These are phyloP conservation scores for Drosophila bifasciata DNA, from an alignment of 1,140 invertebrate species.

Conservation along the genomic window DNA sequence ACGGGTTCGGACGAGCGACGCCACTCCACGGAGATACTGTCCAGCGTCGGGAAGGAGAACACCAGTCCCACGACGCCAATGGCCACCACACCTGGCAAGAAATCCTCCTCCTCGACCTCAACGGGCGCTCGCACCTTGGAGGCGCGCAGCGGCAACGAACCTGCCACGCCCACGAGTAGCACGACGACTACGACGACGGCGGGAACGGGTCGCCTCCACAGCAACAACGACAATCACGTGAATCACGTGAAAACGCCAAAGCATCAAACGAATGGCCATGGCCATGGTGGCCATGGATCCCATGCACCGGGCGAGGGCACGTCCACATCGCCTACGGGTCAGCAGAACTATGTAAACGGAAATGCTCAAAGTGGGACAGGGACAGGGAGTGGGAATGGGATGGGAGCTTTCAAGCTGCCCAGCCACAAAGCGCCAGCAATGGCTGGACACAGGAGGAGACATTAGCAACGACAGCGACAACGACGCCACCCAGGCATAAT, in stretches of 20 bases:
- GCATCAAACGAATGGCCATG: constrained; percentile 56
- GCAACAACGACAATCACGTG: constrained; percentile 39
- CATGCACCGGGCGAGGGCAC: constrained; percentile 46
- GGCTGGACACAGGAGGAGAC: constrained; percentile 55
- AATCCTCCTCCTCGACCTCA: constrained; percentile 33
- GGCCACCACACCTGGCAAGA: constrained; percentile 52
- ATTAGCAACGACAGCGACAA: constrained; percentile 9
- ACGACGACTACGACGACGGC: constrained; percentile 43
- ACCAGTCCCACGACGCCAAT: constrained; percentile 63
- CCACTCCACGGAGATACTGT: constrained; percentile 81
- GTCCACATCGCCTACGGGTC: constrained; percentile 64
- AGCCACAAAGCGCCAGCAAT: constrained; percentile 66
- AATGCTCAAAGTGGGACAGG: constrained; percentile 55
- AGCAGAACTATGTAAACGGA: constrained; percentile 78
- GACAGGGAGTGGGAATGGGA: constrained; percentile 27
- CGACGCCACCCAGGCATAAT: constrained; percentile 59
- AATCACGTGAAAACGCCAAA: constrained; percentile 79
- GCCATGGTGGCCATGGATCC: no score
- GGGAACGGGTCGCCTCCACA: constrained; percentile 57
- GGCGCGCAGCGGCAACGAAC: constrained; percentile 40
- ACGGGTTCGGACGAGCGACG: constrained; percentile 59
- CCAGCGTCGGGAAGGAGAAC: constrained; percentile 77
- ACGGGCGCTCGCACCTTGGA: constrained; percentile 52
- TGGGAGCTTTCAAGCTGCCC: constrained; percentile 59
- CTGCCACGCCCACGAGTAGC: constrained; percentile 53